Evolutionary conservation across 2,888 invertebrate species (phyloP).

Genomic region (Nezara viridula): DNA sequence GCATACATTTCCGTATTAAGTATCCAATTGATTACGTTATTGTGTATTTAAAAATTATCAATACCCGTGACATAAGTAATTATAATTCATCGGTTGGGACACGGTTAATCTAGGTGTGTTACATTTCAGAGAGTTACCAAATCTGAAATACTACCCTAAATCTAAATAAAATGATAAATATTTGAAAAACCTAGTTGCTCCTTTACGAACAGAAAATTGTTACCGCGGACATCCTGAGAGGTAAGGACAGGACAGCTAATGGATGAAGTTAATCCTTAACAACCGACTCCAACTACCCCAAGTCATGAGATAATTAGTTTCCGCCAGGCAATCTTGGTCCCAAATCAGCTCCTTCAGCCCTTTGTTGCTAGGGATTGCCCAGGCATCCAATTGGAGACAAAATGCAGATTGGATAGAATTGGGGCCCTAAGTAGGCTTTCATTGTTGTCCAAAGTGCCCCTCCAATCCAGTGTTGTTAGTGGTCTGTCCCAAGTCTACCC

Average conservation of each 20-base stretch:
- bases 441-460: conserved; percentile 46
- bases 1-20: no score
- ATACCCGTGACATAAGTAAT: no score
- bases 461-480: conserved; percentile 48
- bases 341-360: conserved; percentile 27
- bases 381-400: conserved; percentile 44
- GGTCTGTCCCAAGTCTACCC: neutral
- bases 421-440: conserved; percentile 50
- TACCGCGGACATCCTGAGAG: neutral
- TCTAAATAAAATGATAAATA: no score
- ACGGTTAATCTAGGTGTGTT: no score
- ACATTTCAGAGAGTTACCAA: no score
- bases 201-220: neutral
- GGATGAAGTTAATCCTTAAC: conserved; percentile 24
- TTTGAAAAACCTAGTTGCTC: neutral
- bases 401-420: conserved; percentile 51
- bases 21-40: no score
- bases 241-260: neutral
- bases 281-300: conserved; percentile 34
- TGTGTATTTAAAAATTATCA: no score
- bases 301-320: conserved; percentile 47
- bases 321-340: conserved; percentile 33
- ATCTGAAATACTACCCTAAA: no score
- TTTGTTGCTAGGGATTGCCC: conserved; percentile 9
- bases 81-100: no score